Evolutionary conservation across 1,140 invertebrate genomes (phyloP).

Genomic region (Zelostemma sp.): DNA sequence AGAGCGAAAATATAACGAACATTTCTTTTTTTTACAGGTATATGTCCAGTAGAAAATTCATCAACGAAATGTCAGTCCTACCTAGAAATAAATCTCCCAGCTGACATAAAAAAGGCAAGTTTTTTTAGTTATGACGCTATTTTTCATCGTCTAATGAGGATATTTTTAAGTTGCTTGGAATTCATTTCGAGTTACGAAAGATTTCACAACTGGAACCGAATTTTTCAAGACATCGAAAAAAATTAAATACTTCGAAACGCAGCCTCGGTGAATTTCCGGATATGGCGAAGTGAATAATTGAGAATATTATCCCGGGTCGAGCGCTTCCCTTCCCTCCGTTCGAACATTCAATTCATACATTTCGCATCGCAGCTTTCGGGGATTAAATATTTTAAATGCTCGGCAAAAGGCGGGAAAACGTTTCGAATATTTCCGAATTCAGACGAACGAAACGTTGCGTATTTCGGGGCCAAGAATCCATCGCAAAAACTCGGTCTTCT

Average conservation of each 20-base stretch:
- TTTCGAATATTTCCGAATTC: slow-evolving; percentile 25
- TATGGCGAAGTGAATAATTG: neutral
- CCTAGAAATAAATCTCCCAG: slow-evolving; percentile 39
- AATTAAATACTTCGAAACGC: too few relatives aligned
- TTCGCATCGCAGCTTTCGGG: neutral
- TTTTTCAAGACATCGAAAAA: too few relatives aligned
- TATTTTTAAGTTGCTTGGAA: too few relatives aligned
- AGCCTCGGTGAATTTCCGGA: neutral
- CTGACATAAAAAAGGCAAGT: slow-evolving; percentile 51
- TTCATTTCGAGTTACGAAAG: too few relatives aligned
- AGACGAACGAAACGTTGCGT: too few relatives aligned
- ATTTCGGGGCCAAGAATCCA: too few relatives aligned
- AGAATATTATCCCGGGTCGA: neutral
- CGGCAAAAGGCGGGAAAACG: slow-evolving; percentile 6
- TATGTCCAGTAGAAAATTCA: slow-evolving; percentile 7
- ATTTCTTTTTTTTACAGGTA: too few relatives aligned
- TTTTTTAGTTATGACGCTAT: too few relatives aligned
- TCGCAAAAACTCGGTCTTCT: too few relatives aligned
- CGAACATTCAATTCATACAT: slow-evolving; percentile 6
- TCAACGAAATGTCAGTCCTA: slow-evolving; percentile 37
- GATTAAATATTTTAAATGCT: slow-evolving; percentile 14
- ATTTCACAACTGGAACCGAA: too few relatives aligned
- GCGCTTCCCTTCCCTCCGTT: neutral
- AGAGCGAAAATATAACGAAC: too few relatives aligned
- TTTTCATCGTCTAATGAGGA: too few relatives aligned